phyloP scores from a whole-genome alignment of 2,888 invertebrate genomes.

The Maniola hyperantus region DNA sequence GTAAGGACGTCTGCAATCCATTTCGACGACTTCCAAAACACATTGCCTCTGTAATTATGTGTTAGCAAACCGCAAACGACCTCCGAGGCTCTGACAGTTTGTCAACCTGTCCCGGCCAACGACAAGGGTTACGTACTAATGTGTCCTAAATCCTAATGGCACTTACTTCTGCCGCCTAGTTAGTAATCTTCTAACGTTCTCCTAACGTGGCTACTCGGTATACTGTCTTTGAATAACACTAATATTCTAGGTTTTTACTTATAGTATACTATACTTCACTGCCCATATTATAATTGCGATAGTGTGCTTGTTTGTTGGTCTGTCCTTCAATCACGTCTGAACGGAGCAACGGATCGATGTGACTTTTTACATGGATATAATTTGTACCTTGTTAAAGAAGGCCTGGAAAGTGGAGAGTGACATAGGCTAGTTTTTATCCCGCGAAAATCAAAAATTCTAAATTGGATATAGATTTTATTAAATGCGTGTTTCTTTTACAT shows the following conservation, averaged over 20 bases:
- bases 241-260: too few species aligned
- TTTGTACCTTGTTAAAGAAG: too few species aligned
- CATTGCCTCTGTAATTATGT: constrained; percentile 16
- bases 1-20: not conserved
- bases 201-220: not conserved
- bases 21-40: constrained; percentile 10
- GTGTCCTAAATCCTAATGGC: not conserved
- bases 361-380: too few species aligned
- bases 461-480: too few species aligned
- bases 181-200: not conserved
- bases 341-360: too few species aligned
- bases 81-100: constrained; percentile 20
- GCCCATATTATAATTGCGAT: too few species aligned
- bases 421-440: too few species aligned
- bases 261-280: too few species aligned
- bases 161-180: not conserved
- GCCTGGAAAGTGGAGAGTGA: too few species aligned
- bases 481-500: not conserved
- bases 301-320: too few species aligned
- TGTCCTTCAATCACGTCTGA: too few species aligned
- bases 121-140: constrained; percentile 23
- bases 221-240: not conserved
- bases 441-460: too few species aligned
- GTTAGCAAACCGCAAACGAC: constrained; percentile 12
- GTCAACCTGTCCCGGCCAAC: constrained; percentile 27